These are phyloP conservation scores for Nyctibius grandis DNA, from an alignment of 2,797 vertebrate species.

Conservation along the genomic window DNA sequence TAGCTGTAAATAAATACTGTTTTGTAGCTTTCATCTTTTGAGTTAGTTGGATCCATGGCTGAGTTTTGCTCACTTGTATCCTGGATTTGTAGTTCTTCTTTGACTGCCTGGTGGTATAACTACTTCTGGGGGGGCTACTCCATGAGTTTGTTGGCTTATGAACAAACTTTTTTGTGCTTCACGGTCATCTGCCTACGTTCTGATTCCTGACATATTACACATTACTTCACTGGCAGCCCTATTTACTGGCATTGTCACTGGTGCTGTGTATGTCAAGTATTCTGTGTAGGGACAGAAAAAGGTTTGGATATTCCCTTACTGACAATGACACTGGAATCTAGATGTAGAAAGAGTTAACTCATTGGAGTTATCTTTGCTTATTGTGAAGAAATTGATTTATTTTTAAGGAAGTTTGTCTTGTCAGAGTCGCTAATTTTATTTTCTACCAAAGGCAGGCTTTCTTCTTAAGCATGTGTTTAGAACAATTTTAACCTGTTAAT, in stretches of 20 bases:
- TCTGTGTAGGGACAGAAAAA: not conserved
- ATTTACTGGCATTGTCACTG: not conserved
- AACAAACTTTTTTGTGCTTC: not conserved
- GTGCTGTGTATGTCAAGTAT: not conserved
- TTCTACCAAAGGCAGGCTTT: not conserved
- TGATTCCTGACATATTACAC: not conserved
- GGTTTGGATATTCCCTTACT: accelerated
- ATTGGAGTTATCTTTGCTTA: not conserved
- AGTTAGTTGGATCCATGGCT: not conserved
- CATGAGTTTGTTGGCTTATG: not conserved
- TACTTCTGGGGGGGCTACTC: not conserved
- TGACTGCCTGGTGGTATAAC: not conserved
- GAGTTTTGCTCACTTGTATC: not conserved
- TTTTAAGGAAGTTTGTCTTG: not conserved
- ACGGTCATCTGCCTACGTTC: accelerated
- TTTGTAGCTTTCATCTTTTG: not conserved
- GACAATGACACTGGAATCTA: not conserved
- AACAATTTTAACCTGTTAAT: not conserved
- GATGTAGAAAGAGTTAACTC: not conserved
- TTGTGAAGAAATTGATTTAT: not conserved
- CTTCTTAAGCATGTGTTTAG: not conserved
- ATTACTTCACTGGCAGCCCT: accelerated
- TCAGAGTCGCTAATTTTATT: not conserved
- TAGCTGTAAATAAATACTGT: not conserved
- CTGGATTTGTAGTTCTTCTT: not conserved